Evolutionary conservation across 2,113 vertebrate species (phyloP).

Genomic region (Tympanuchus pallidicinctus): DNA sequence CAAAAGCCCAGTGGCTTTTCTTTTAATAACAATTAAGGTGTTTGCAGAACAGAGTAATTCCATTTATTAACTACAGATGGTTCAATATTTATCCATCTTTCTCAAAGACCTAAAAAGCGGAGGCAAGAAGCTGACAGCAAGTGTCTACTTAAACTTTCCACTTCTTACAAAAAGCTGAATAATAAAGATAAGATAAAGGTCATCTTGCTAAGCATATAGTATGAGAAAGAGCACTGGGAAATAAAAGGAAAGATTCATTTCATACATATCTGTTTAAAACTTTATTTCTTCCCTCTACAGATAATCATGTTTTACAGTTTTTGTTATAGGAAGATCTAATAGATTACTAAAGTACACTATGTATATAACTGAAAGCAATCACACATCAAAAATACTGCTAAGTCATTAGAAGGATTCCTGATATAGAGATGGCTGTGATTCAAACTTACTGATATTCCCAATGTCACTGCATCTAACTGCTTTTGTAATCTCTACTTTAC

Average conservation of each 20-base stretch:
- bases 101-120: background rate
- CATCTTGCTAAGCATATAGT: background rate
- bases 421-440: background rate
- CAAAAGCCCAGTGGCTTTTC: background rate
- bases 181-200: conserved; percentile 64
- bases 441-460: background rate
- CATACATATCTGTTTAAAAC: background rate
- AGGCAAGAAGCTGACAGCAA: conserved; percentile 37
- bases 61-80: conserved; percentile 32
- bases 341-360: background rate
- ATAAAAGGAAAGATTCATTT: background rate
- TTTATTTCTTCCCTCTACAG: background rate
- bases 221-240: background rate
- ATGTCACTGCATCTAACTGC: background rate
- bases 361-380: conserved; percentile 1
- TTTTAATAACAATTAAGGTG: conserved; percentile 2
- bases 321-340: background rate
- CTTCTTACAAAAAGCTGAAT: conserved; percentile 44
- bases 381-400: conserved; percentile 32
- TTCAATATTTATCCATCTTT: conserved; percentile 43
- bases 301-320: conserved; percentile 33
- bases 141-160: background rate
- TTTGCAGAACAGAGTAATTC: conserved; percentile 6
- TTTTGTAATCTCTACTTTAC: background rate
- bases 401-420: background rate